Conservation (phyloP, 1,140 invertebrate species). For the Dreissena polymorpha region DNA sequence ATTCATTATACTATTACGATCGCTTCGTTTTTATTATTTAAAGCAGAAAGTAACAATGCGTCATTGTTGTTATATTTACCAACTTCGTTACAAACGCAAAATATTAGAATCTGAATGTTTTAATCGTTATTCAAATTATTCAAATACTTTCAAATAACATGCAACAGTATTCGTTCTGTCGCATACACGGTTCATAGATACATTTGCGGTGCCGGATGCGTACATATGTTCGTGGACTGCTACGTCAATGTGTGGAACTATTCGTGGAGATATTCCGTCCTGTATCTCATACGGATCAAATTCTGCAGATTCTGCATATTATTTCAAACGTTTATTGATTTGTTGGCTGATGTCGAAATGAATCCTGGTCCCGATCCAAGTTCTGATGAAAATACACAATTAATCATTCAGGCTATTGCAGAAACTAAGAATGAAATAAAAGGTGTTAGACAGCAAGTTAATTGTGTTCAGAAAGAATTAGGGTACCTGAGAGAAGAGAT, state of each 20-base stretch:
- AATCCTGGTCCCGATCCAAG: background rate
- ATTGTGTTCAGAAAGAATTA: background rate
- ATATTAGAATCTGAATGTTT: too few species aligned
- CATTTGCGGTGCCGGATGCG: background rate
- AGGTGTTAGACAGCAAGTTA: constrained; percentile 3
- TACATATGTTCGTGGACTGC: constrained; percentile 16
- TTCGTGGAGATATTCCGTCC: constrained; percentile 2
- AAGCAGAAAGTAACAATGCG: too few species aligned
- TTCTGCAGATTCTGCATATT: constrained; percentile 6
- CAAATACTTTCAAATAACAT: too few species aligned
- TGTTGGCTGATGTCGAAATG: too few species aligned
- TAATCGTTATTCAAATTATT: too few species aligned
- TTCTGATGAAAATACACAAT: background rate
- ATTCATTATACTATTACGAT: too few species aligned
- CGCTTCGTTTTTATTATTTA: too few species aligned
- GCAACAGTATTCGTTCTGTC: background rate
- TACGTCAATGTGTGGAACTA: constrained; percentile 6
- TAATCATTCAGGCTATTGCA: constrained; percentile 23
- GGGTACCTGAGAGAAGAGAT: constrained; percentile 20
- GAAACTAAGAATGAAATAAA: constrained; percentile 22
- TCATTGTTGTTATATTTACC: too few species aligned
- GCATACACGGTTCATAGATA: constrained; percentile 7
- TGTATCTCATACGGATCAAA: constrained; percentile 7
- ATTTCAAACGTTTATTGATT: constrained; percentile 4
- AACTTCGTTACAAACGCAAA: too few species aligned